These are phyloP conservation scores for Hybos culiciformis DNA, from an alignment of 2,888 invertebrate species.

Conservation along the genomic window DNA sequence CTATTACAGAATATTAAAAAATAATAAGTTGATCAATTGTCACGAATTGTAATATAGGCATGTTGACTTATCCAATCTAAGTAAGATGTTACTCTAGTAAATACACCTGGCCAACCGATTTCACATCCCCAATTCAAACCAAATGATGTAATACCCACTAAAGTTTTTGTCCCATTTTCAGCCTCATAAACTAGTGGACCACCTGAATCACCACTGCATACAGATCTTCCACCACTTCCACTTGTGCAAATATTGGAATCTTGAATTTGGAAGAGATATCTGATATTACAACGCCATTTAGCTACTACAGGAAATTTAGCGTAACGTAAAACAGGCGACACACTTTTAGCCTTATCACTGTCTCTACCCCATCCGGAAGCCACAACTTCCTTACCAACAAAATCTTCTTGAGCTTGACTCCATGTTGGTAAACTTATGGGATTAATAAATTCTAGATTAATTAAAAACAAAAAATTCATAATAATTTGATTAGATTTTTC, in stretches of 20 bases:
- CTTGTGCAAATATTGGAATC: constrained; percentile 22
- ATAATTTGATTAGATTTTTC: background rate
- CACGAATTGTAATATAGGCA: background rate
- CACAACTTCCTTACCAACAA: constrained; percentile 13
- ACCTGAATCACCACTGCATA: constrained; percentile 30
- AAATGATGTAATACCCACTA: constrained; percentile 27
- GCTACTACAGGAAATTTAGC: constrained; percentile 5
- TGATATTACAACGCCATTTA: constrained; percentile 4
- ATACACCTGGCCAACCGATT: constrained; percentile 23
- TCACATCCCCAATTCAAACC: constrained; percentile 22
- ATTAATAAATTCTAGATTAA: constrained; percentile 6
- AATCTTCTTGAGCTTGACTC: background rate
- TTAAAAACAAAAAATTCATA: background rate
- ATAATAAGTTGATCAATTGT: background rate
- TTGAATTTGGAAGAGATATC: constrained; percentile 13
- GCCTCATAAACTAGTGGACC: constrained; percentile 22
- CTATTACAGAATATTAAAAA: background rate
- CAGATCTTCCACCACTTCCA: constrained; percentile 16
- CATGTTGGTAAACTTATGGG: constrained; percentile 4
- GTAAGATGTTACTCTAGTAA: constrained; percentile 22
- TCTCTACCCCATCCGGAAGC: constrained; percentile 29
- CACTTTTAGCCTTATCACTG: constrained; percentile 14
- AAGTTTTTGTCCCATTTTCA: constrained; percentile 3
- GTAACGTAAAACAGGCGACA: constrained; percentile 8
- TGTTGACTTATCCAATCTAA: constrained; percentile 21